These are phyloP conservation scores for Colaptes auratus DNA, from an alignment of 2,113 vertebrate genomes.

Conservation along the genomic window DNA sequence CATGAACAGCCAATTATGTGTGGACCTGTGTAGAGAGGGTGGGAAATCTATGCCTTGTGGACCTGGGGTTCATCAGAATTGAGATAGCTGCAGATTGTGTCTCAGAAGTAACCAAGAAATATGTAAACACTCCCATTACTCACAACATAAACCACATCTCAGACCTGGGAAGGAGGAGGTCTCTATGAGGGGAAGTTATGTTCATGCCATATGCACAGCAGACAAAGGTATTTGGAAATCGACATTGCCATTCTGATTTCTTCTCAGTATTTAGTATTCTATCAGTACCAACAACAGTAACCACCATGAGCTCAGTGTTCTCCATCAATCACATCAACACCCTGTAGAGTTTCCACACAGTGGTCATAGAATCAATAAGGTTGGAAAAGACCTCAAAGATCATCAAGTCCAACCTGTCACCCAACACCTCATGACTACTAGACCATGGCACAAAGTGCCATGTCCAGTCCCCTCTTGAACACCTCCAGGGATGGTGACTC, in stretches of 20 bases:
- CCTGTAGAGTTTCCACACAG: not conserved
- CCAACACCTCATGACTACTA: too few relatives aligned
- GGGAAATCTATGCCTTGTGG: not conserved
- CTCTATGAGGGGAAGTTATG: not conserved
- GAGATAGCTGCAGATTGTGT: fast-evolving
- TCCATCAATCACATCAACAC: not conserved
- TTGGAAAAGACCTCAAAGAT: too few relatives aligned
- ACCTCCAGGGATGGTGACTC: too few relatives aligned
- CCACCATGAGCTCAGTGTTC: not conserved
- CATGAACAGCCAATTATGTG: not conserved
- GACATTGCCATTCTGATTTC: not conserved
- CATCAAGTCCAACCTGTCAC: too few relatives aligned
- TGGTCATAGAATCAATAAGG: too few relatives aligned
- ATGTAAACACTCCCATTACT: not conserved
- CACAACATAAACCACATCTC: fast-evolving
- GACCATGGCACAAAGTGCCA: too few relatives aligned
- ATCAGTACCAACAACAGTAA: not conserved
- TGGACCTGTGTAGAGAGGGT: not conserved
- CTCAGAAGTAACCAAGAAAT: not conserved
- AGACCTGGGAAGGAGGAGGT: not conserved
- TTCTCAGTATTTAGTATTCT: not conserved
- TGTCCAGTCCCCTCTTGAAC: too few relatives aligned
- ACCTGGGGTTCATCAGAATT: not conserved
- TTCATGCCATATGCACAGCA: not conserved
- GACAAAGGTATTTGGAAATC: not conserved